Evolutionary conservation across 2,888 invertebrate genomes (phyloP), one percentile per base, ranked within the genome.

Genomic region (Omphaloscelis lunosa): DNA sequence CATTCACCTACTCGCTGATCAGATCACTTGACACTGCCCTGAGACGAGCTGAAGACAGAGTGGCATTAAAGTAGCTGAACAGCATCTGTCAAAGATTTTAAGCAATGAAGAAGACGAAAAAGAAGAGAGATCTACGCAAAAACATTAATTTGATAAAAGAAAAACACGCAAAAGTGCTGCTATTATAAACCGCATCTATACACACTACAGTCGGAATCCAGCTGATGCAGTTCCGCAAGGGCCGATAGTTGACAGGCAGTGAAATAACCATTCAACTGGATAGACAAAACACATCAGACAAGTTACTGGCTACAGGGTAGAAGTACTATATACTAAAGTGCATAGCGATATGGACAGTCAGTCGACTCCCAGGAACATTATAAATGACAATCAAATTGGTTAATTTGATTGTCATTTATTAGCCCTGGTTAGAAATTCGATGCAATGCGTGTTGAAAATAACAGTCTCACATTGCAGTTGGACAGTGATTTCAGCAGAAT

Each of bases 391-490:
- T 51, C 1, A 41, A n/a, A n/a, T n/a, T n/a, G n/a, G n/a, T n/a
- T n/a, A n/a, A n/a, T n/a, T n/a, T n/a, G n/a, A n/a, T n/a, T n/a
- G n/a, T n/a, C n/a, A n/a, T n/a, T n/a, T n/a, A n/a, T n/a, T n/a
- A n/a, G 23, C 2, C 17, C 15, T n/a, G 6, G 11, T 1, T 45
- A 58, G 8, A 51, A 29, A 56, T 58, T 12, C 27, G 8, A 27
- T 61, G 51, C 23, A 51, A 56, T 39, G 11, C 6, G 8, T 48
- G 15, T 45, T 65, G 8, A 27, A 58, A 78, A 65, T 58, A 51
- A 63, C 61, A 45, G 12, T 48, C 95, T 94, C 89, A 96, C 96
- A 94, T 84, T 94, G 90, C 2, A 96, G 89, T 84, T 90, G 91
- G 0, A 96, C 77, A 3, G 72, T 69, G 3, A 95, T 77, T 65